phyloP scores from a whole-genome alignment of 2,797 vertebrate genomes.

The Forpus xanthops region DNA sequence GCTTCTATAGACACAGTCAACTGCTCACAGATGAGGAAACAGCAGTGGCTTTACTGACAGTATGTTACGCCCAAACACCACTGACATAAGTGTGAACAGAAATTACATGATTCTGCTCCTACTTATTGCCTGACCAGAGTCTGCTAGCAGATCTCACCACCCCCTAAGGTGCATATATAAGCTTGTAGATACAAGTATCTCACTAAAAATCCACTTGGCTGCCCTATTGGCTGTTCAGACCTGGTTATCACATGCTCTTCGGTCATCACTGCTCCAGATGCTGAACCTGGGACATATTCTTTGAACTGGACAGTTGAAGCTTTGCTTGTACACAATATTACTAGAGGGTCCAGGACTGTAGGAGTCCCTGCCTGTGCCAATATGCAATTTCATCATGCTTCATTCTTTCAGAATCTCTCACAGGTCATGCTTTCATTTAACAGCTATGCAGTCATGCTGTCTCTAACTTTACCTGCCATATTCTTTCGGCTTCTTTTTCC shows the following conservation, averaged over 20 bases:
- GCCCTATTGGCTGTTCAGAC: not conserved
- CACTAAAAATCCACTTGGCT: not conserved
- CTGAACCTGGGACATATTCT: not conserved
- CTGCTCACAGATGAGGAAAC: not conserved
- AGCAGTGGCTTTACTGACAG: not conserved
- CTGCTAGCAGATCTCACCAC: not conserved
- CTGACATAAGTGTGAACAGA: not conserved
- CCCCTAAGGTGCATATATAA: rapidly evolving
- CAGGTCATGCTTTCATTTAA: not conserved
- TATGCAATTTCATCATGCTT: rapidly evolving
- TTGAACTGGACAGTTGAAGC: not conserved
- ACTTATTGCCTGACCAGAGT: not conserved
- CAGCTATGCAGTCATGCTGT: not conserved
- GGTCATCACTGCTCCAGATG: not conserved
- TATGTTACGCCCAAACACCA: rapidly evolving
- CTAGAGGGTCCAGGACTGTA: not conserved
- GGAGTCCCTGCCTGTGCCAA: not conserved
- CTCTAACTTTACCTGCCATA: not conserved
- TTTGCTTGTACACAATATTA: not conserved
- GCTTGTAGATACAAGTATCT: not conserved
- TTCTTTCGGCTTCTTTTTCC: not conserved
- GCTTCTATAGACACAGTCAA: not conserved
- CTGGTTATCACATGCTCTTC: not conserved
- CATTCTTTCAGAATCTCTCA: not conserved
- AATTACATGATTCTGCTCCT: not conserved